Evolutionary conservation across 1,140 invertebrate species (phyloP).

Genomic region (Megalopta genalis): DNA sequence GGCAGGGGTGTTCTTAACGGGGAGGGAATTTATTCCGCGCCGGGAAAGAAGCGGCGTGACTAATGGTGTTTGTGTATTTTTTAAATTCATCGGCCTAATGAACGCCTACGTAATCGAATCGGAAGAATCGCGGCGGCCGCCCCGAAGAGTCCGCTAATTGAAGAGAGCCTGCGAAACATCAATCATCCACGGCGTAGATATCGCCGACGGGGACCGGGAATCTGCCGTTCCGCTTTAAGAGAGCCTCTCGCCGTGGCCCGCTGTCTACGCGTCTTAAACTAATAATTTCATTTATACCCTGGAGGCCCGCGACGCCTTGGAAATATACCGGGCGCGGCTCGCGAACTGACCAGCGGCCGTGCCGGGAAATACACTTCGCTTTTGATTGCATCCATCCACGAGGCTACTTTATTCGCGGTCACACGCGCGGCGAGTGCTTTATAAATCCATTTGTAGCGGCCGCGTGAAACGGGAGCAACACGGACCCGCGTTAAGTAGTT

Average conservation of each 20-base stretch:
- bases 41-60: slow-evolving; percentile 28
- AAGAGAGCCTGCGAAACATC: slow-evolving; percentile 56
- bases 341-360: no score
- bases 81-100: slow-evolving; percentile 52
- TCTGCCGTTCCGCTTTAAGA: not conserved
- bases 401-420: no score
- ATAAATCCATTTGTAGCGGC: no score
- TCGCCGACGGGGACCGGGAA: slow-evolving; percentile 8
- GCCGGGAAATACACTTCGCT: no score
- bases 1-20: slow-evolving; percentile 4
- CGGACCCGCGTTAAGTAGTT: slow-evolving; percentile 39
- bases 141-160: slow-evolving; percentile 55
- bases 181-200: slow-evolving; percentile 44
- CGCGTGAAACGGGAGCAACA: not conserved
- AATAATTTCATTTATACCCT: no score
- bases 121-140: slow-evolving; percentile 7
- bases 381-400: no score
- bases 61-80: slow-evolving; percentile 61
- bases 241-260: not conserved
- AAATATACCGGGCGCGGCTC: no score
- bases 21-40: slow-evolving; percentile 25
- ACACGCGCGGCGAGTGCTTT: no score
- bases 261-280: no score
- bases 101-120: slow-evolving; percentile 57
- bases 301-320: no score